phyloP scores from a whole-genome alignment of 2,797 vertebrate genomes.

The Enteromius treurensis region DNA sequence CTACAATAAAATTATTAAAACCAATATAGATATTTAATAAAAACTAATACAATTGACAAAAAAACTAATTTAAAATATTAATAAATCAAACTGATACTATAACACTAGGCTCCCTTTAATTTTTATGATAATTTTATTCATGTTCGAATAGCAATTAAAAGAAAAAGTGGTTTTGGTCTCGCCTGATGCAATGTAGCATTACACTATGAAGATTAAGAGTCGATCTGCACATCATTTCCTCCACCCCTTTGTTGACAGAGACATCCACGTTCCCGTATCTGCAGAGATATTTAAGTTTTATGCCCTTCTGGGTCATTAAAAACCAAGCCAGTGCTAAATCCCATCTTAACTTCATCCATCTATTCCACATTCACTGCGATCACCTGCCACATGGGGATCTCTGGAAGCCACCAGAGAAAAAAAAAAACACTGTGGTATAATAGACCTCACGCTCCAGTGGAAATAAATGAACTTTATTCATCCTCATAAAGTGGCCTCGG shows the following conservation, averaged over 20 bases:
- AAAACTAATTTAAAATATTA: not conserved
- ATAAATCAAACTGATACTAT: not conserved
- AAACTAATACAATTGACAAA: not conserved
- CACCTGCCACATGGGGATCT: conserved; percentile 11
- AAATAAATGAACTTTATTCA: conserved; percentile 42
- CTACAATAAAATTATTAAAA: not conserved
- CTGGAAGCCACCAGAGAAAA: not conserved
- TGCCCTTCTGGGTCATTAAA: conserved; percentile 38
- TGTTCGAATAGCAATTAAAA: not conserved
- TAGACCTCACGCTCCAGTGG: conserved; percentile 15
- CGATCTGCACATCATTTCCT: not conserved
- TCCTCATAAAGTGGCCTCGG: conserved; percentile 33
- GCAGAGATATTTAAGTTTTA: conserved; percentile 26
- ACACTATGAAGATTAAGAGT: conserved; percentile 11
- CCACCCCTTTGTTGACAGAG: not conserved
- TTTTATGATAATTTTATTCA: not conserved
- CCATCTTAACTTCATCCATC: conserved; percentile 23
- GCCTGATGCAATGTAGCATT: not conserved
- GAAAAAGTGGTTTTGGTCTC: not conserved
- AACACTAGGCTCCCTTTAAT: not conserved
- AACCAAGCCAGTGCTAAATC: conserved; percentile 35
- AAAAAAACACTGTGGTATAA: not conserved
- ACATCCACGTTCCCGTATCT: conserved; percentile 3
- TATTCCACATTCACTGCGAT: conserved; percentile 16
- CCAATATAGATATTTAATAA: not conserved